Percentiles rank a stretch among this genome's conserved stretches.
These are phyloP conservation scores for Diarsia mendica DNA, from an alignment of 2,888 invertebrate genomes.

Conservation along the genomic window DNA sequence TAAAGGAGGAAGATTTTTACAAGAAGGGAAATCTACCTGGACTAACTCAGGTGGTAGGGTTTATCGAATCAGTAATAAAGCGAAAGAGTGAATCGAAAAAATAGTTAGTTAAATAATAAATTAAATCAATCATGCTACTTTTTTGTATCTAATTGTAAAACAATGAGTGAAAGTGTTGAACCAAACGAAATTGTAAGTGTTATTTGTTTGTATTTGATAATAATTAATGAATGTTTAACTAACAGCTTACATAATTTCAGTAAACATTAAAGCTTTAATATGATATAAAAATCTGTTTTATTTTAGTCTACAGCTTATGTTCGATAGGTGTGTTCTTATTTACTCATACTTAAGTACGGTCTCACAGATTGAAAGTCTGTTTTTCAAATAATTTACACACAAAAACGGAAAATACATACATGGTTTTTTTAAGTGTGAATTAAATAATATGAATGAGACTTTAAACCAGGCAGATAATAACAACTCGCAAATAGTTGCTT, in stretches of 20 bases:
- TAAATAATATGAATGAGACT: too few relatives aligned
- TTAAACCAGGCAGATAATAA: neutral
- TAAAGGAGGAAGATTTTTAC: slow-evolving; percentile 71
- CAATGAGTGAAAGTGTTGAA: neutral
- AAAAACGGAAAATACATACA: too few relatives aligned
- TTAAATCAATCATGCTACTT: neutral
- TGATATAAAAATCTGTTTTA: neutral
- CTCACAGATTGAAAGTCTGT: too few relatives aligned
- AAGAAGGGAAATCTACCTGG: slow-evolving; percentile 71
- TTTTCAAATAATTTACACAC: too few relatives aligned
- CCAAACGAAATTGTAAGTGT: neutral
- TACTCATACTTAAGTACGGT: too few relatives aligned
- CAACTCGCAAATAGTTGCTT: neutral
- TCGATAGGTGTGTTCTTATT: neutral
- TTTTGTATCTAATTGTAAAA: neutral
- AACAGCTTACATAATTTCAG: neutral
- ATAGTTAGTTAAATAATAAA: too few relatives aligned
- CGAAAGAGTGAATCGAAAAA: slow-evolving; percentile 12
- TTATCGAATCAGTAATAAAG: slow-evolving; percentile 46
- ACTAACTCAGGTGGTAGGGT: slow-evolving; percentile 44
- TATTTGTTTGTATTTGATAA: neutral
- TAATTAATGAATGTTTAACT: neutral
- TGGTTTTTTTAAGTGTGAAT: too few relatives aligned
- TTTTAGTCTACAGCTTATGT: neutral
- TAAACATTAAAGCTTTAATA: neutral